Conservation (phyloP, 2,797 vertebrate species). For the Rhincodon typus region DNA sequence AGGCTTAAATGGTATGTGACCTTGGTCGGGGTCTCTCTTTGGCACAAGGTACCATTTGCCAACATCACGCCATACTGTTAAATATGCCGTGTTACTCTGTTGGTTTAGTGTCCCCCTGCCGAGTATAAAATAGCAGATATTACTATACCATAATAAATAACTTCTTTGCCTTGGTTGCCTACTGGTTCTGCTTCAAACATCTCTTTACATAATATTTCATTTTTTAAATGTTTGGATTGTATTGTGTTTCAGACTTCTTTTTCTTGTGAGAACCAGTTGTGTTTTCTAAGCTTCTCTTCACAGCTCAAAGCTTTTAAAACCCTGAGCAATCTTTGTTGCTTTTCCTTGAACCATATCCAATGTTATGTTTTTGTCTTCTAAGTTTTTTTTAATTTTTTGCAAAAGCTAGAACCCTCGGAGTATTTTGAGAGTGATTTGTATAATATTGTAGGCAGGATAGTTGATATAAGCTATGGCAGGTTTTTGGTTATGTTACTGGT, state of each 20-base stretch:
- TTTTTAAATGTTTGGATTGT: background rate
- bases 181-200: background rate
- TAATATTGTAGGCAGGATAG: background rate
- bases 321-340: background rate
- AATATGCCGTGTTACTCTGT: too few relatives aligned
- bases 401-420: background rate
- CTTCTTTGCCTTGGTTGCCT: background rate
- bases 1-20: too few relatives aligned
- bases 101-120: too few relatives aligned
- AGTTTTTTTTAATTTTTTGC: background rate
- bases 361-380: background rate
- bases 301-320: background rate
- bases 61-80: too few relatives aligned
- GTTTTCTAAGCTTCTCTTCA: background rate
- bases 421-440: background rate
- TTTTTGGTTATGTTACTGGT: background rate
- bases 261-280: background rate
- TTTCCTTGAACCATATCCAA: conserved; percentile 2
- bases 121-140: background rate
- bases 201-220: background rate
- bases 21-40: too few relatives aligned
- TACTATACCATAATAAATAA: background rate
- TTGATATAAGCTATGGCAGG: background rate
- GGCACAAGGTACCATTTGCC: too few relatives aligned
- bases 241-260: background rate